Evolutionary conservation across 1,140 invertebrate species (phyloP).

Genomic region (Platorchestia sp.): DNA sequence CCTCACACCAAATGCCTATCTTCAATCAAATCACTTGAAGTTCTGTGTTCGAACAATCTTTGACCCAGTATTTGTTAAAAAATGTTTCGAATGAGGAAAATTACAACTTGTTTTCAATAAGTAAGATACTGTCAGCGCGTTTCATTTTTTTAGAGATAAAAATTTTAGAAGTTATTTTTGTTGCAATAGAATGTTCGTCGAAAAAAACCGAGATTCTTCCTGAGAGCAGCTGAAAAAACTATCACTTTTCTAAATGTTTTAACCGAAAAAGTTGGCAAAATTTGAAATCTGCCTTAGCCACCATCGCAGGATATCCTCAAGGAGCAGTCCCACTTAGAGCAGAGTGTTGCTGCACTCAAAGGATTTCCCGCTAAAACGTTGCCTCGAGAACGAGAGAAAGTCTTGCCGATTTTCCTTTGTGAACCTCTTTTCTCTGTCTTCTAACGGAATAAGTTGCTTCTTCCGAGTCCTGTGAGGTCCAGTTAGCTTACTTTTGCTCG

Average conservation of each 20-base stretch:
- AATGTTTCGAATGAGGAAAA: not conserved
- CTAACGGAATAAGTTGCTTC: not conserved
- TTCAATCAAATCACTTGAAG: too few species aligned
- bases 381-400: not conserved
- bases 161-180: not conserved
- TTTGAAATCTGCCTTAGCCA: not conserved
- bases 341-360: constrained; percentile 38
- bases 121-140: not conserved
- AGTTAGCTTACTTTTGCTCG: not conserved
- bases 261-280: not conserved
- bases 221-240: not conserved
- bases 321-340: constrained; percentile 22
- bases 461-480: not conserved
- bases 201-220: not conserved
- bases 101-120: not conserved
- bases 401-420: not conserved
- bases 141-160: not conserved
- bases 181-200: not conserved
- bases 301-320: constrained; percentile 25
- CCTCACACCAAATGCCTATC: too few species aligned
- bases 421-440: not conserved
- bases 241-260: not conserved
- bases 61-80: too few species aligned
- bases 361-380: constrained; percentile 54
- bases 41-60: too few species aligned